These are phyloP conservation scores for Novumbra hubbsi DNA, from an alignment of 2,797 vertebrate genomes.

Conservation along the genomic window DNA sequence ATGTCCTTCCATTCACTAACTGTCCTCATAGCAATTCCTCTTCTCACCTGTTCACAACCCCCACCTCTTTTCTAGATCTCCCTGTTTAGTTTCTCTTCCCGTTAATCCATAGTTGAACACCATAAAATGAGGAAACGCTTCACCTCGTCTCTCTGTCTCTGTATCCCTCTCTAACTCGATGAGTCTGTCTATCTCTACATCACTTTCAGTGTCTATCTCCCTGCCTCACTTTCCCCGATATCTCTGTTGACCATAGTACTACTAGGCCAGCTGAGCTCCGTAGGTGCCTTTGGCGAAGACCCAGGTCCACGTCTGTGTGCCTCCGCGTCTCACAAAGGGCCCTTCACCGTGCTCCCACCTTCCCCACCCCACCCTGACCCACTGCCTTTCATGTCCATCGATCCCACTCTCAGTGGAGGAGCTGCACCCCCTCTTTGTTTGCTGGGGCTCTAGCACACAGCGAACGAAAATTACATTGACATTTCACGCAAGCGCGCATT, in stretches of 20 bases:
- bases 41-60: background rate
- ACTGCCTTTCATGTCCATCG: background rate
- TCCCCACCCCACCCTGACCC: background rate
- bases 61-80: background rate
- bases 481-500: background rate
- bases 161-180: too few species aligned
- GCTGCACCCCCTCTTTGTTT: background rate
- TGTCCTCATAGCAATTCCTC: too few species aligned
- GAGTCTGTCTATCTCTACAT: too few species aligned
- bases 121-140: background rate
- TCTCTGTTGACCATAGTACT: too few species aligned
- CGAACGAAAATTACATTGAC: background rate
- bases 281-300: background rate
- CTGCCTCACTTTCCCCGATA: too few species aligned
- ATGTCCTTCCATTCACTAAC: background rate
- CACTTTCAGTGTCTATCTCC: too few species aligned
- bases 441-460: background rate
- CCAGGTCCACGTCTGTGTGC: background rate
- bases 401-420: background rate
- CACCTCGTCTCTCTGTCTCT: too few species aligned
- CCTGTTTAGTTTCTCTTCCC: background rate
- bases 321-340: constrained; percentile 13
- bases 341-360: background rate
- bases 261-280: background rate
- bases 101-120: background rate